A percentile compares a stretch with the other conserved stretches of the same genome.
These are phyloP conservation scores for Pholis gunnellus DNA, from an alignment of 2,113 vertebrate genomes.

Conservation along the genomic window DNA sequence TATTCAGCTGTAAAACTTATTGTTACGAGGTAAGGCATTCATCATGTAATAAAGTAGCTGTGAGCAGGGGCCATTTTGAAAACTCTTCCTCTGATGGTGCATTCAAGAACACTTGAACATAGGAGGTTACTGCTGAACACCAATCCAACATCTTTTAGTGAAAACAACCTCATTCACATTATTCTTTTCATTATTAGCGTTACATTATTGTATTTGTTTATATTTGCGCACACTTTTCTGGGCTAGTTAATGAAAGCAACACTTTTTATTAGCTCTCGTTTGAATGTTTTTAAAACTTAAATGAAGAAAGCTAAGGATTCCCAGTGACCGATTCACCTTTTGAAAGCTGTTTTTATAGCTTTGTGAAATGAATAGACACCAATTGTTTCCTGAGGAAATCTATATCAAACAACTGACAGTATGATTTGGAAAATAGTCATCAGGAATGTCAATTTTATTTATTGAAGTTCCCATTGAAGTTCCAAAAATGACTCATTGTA, in stretches of 20 bases:
- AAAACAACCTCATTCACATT: background rate
- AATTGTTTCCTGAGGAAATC: background rate
- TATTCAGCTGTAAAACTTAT: background rate
- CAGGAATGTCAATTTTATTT: background rate
- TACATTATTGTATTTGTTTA: background rate
- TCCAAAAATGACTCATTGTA: background rate
- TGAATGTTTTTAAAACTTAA: background rate
- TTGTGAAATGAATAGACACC: background rate
- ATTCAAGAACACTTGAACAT: background rate
- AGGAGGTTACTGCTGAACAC: background rate
- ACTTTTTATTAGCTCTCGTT: background rate
- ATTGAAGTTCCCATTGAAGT: background rate
- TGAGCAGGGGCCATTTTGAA: slow-evolving; percentile 2
- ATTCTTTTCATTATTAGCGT: background rate
- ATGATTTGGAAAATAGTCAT: background rate
- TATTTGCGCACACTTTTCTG: background rate
- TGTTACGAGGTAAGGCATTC: background rate
- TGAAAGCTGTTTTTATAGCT: background rate
- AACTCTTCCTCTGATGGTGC: background rate
- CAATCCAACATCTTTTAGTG: background rate
- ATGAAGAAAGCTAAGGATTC: background rate
- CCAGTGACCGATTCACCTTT: background rate
- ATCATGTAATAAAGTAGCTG: slow-evolving; percentile 2
- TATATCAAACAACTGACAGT: background rate
- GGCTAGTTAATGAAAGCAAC: background rate